phyloP scores from a whole-genome alignment of 2,888 invertebrate species.

The Eutolmus rufibarbis region DNA sequence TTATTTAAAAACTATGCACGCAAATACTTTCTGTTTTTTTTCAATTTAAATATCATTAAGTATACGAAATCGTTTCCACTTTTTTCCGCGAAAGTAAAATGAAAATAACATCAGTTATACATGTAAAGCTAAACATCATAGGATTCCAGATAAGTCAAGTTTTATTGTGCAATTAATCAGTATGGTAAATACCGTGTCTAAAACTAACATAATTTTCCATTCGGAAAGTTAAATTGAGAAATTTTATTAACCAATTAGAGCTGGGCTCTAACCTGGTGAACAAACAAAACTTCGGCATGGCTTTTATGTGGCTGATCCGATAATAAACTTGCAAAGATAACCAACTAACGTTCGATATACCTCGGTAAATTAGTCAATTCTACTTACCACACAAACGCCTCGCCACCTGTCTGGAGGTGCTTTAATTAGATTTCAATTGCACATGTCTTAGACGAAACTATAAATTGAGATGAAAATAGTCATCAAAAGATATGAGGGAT shows the following conservation, averaged over 20 bases:
- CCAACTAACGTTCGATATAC: background rate
- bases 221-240: slow-evolving; percentile 35
- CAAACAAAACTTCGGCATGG: background rate
- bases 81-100: background rate
- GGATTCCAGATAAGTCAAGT: background rate
- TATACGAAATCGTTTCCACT: background rate
- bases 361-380: background rate
- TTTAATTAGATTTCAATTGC: background rate
- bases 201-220: slow-evolving; percentile 32
- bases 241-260: slow-evolving; percentile 36
- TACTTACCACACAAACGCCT: background rate
- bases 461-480: background rate
- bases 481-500: background rate
- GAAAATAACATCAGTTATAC: background rate
- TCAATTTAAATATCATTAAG: no score
- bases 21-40: no score
- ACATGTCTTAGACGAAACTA: background rate
- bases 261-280: background rate
- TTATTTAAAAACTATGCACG: no score
- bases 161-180: slow-evolving; percentile 19
- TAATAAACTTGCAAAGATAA: slow-evolving; percentile 8
- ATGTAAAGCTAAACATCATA: background rate
- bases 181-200: background rate
- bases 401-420: background rate
- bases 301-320: slow-evolving; percentile 16